phyloP scores from a whole-genome alignment of 2,113 vertebrate genomes.

The Pedionomus torquatus region DNA sequence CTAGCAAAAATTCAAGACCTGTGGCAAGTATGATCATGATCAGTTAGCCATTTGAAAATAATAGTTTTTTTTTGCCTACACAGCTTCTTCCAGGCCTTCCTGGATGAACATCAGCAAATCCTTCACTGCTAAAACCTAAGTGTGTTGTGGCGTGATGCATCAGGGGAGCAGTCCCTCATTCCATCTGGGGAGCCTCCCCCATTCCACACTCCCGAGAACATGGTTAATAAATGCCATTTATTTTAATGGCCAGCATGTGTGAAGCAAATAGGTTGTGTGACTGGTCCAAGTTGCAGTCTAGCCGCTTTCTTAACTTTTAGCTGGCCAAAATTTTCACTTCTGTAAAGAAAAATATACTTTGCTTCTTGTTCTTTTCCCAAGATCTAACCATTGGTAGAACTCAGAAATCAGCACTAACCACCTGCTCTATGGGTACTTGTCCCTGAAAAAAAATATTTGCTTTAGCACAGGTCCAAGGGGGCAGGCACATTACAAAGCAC shows the following conservation, averaged over 20 bases:
- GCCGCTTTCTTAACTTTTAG: background rate
- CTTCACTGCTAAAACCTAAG: constrained; percentile 77
- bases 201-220: background rate
- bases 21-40: background rate
- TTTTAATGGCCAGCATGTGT: background rate
- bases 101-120: constrained; percentile 57
- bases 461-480: background rate
- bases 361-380: background rate
- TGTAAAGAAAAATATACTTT: background rate
- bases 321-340: background rate
- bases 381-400: background rate
- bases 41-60: background rate
- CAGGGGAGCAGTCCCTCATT: constrained; percentile 73
- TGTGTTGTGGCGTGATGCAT: constrained; percentile 78
- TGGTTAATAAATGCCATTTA: background rate
- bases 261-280: background rate
- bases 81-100: constrained; percentile 79
- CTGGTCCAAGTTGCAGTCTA: background rate
- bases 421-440: background rate
- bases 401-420: background rate
- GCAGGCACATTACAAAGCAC: background rate
- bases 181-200: too few species aligned
- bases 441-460: background rate
- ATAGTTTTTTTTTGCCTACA: constrained; percentile 66
- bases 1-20: background rate